Evolutionary conservation across 2,797 vertebrate species (phyloP), one percentile per base, ranked within the genome.

Genomic region (Sebastiscus tertius): DNA sequence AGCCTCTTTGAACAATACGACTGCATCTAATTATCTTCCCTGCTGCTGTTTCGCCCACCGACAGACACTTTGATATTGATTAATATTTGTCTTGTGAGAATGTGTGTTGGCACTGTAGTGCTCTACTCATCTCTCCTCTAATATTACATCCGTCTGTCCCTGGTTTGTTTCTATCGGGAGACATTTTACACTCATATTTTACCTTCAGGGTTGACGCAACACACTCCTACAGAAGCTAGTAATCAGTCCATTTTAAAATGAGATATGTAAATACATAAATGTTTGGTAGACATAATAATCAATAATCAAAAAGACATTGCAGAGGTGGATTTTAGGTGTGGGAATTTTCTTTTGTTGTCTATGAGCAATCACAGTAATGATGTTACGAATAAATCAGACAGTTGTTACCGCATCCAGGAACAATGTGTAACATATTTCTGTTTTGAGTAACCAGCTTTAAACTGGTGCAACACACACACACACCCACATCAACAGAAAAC

Each of bases 61-160:
- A 83, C 71, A 75, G 26, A 68, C 80, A 52, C 69, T 60, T 39
- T 75, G 55, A 68, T 68, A 67, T 63, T 39, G 76, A 83, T 76
- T 79, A 22, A 49, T 75, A 72, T 77, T 81, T 27, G 31, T 16
- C 16, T 58, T 13, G 18, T 59, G 55, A 33, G 12, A 20, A 26
- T 54, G 4, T 52, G 54, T 39, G 6, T 9, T 2, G 39, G 3
- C 6, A 34, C 61, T 22, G 46, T 2, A 4, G 22, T 5, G 26
- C 29, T 69, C 22, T 9, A n/a, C 46, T 73, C 10, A 6, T 58
- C 60, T 16, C 20, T 64, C 8, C 65, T 58, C 16, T 69, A 2
- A 63, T 56, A 49, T 69, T 8, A 31, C 24, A 20, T 29, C 16
- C 2, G 1, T 29, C 13, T 46, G 33, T 24, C 29, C 18, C 14